A percentile compares a stretch with the other conserved stretches of the same genome.
phyloP scores from a whole-genome alignment of 53 echinoderm and acorn worm genomes.

The Henricia sp. region DNA sequence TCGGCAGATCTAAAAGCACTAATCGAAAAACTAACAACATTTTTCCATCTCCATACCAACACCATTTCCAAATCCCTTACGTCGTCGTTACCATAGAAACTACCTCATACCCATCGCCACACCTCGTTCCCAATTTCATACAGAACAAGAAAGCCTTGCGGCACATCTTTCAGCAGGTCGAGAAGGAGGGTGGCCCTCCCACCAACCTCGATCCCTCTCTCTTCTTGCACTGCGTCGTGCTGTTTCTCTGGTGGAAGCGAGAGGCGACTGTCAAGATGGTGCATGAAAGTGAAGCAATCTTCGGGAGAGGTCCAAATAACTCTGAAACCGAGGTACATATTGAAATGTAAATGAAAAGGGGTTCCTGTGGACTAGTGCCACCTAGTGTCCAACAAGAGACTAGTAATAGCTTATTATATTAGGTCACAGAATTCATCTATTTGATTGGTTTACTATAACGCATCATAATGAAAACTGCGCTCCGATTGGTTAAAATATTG shows the following conservation, averaged over 20 bases:
- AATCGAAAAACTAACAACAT: not conserved
- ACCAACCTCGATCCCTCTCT: conserved; percentile 49
- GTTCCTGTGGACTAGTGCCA: no score
- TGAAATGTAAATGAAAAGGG: no score
- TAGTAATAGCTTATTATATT: no score
- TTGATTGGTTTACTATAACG: no score
- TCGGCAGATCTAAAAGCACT: no score
- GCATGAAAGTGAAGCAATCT: conserved; percentile 2
- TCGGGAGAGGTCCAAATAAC: not conserved
- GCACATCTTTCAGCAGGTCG: conserved; percentile 50
- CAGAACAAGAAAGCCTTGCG: conserved; percentile 57
- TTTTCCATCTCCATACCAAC: conserved; percentile 9
- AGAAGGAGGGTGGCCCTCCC: conserved; percentile 50
- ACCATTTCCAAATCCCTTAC: not conserved
- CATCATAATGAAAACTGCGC: no score
- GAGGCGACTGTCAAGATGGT: conserved; percentile 39
- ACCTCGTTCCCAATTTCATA: not conserved
- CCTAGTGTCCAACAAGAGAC: no score
- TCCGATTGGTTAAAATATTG: no score
- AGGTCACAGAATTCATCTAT: no score
- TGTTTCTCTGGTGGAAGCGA: conserved; percentile 57
- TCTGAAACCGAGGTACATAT: conserved; percentile 34
- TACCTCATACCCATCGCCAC: conserved; percentile 31
- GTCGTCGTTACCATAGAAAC: conserved; percentile 25
- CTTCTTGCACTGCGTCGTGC: conserved; percentile 55